Evolutionary conservation across 2,113 vertebrate genomes (phyloP), one percentile per base, ranked within the genome.

Genomic region (Tympanuchus pallidicinctus): DNA sequence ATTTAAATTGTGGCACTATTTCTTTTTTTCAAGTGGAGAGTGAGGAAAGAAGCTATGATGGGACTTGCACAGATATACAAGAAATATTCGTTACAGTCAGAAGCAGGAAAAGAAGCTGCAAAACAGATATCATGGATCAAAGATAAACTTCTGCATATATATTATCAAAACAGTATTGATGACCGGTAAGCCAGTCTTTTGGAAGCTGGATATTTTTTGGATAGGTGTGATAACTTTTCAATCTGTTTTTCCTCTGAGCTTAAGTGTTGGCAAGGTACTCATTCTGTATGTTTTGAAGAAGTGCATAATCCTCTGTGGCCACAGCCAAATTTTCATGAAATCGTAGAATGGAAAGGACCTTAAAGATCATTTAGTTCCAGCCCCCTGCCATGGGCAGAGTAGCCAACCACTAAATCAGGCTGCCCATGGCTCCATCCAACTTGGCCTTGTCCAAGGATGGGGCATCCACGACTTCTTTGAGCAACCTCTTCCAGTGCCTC

Each of bases 21-120:
- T 87, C 10, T 92, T 89, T 88, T 81, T 92, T 90, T 97, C 45
- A 96, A 99, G 99, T 99, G 99, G 99, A 98, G 99, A 91, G 99
- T 99, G 5, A 98, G 99, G 88, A 99, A 99, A 97, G 99, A 99
- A 97, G 99, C 99, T 43, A 99, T 99, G 99, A 99, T 99, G 99
- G 99, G 99, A 64, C 98, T 99, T 95, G 99, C 99, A 52, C 99
- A 99, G 28, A 99, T 99, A 97, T 99, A 99, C 97, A 99, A 99
- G 97, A 99, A 99, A 95, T 99, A 99, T 47, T 98, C 99, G 13
- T 98, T 99, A 82, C 99, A 99, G 71, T 98, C 98, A 57, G 99
- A 99, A 94, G 99, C 99, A 52, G 99, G 99, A 77, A 99, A 99
- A 93, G 99, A 99, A 95, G 98, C 99, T n/a, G 97, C 99, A 70